Evolutionary conservation across 2,888 invertebrate species (phyloP), one percentile per base, ranked within the genome.

Genomic region (Epirrhoe tristata): DNA sequence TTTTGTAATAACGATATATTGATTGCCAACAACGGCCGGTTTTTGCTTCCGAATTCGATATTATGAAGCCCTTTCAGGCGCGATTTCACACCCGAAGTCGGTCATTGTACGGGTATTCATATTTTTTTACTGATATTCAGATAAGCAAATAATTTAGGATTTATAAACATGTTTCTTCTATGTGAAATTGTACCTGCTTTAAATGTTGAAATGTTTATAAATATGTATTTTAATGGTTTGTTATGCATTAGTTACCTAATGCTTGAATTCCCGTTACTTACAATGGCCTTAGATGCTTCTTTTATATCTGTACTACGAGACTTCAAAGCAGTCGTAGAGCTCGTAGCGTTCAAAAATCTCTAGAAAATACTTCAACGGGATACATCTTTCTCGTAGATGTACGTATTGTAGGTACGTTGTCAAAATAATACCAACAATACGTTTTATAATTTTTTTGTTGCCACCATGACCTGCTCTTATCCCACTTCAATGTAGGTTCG

Each of bases 1-100:
- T 82, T 69, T 68, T 74, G 71, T 67, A 71, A 71, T 78, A 78
- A 79, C 78, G 82, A 81, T 84, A 78, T 80, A 81, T 79, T 80
- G 81, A 81, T 82, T 79, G 72, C 74, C 73, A 77, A 77, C 75
- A 79, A 78, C 60, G 67, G 69, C 60, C 59, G 66, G 67, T 73
- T 78, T 79, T 78, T 73, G 78, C 80, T 82, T 75, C 74, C 73
- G 76, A 77, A 81, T 79, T 74, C 62, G 76, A 79, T 81, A 78
- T 79, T 84, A 75, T 76, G 79, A 74, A 80, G 80, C 73, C 77
- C 77, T 77, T 84, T 81, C 73, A 77, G 73, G 77, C 72, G 73
- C 76, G 74, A 78, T 81, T 81, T 80, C 73, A 80, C 77, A 80
- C 80, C 63, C 70, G 76, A 75, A 72, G 71, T 74, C 73, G 51